Evolutionary conservation across 2,888 invertebrate species (phyloP).

Genomic region (Drosophila paranaensis): DNA sequence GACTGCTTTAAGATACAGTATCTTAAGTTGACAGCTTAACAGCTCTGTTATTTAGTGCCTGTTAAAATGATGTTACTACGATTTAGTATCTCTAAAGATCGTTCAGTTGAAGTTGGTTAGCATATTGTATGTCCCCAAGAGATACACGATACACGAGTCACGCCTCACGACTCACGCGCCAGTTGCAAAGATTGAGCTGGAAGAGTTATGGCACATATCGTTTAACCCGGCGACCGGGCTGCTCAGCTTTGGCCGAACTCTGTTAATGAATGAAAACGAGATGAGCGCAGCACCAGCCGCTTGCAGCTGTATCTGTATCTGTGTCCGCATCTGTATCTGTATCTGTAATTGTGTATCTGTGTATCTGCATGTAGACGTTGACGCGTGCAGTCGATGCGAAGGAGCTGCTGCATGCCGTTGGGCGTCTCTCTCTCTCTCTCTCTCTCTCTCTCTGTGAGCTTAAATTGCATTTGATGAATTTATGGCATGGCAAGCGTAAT

Average conservation of each 20-base stretch:
- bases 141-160: conserved; percentile 8
- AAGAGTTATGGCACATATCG: conserved; percentile 69
- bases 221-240: conserved; percentile 60
- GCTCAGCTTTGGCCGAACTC: conserved; percentile 59
- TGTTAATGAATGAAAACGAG: conserved; percentile 63
- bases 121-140: neutral
- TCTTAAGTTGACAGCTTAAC: neutral
- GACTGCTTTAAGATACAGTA: neutral
- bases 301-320: conserved; percentile 19
- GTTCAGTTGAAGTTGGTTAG: too few species aligned
- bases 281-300: conserved; percentile 44
- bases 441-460: conserved; percentile 54
- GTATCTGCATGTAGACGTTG: conserved; percentile 39
- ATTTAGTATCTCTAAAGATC: neutral
- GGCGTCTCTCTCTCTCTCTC: neutral
- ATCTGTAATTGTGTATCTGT: conserved; percentile 28
- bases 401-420: neutral
- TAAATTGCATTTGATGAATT: conserved; percentile 84
- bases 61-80: neutral
- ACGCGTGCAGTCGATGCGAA: conserved; percentile 29
- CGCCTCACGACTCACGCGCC: conserved; percentile 9
- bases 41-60: neutral
- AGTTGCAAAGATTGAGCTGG: conserved; percentile 29
- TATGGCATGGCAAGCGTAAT: conserved; percentile 83
- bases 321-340: conserved; percentile 5